Evolutionary conservation across 2,113 vertebrate genomes (phyloP).

Genomic region (Pluvialis apricaria): DNA sequence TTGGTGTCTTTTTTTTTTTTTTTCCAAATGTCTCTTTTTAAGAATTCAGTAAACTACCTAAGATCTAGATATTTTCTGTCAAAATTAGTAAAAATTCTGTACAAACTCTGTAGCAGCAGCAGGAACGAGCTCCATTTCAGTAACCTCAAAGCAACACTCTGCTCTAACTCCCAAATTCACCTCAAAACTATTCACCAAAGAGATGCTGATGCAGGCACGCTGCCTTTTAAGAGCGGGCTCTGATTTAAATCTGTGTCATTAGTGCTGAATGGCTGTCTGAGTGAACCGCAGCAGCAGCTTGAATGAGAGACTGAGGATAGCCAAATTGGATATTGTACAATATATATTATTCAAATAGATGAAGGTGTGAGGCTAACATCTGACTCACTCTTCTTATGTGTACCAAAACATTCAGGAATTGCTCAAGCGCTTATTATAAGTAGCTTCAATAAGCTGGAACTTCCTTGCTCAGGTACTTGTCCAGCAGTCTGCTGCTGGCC

Average conservation of each 20-base stretch:
- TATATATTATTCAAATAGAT: not conserved
- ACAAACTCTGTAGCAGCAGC: not conserved
- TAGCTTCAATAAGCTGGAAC: not conserved
- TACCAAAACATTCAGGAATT: not conserved
- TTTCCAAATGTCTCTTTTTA: not conserved
- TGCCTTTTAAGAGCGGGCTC: not conserved
- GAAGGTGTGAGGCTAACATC: not conserved
- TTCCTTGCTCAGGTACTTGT: not conserved
- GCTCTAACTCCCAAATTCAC: not conserved
- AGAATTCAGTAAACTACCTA: not conserved
- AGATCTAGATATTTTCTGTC: not conserved
- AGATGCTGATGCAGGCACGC: rapidly evolving
- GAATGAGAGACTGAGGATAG: not conserved
- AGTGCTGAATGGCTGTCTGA: not conserved
- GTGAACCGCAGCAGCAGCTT: not conserved
- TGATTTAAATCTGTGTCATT: not conserved
- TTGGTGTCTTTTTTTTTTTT: rapidly evolving
- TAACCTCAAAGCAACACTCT: not conserved
- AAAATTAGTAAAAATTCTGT: not conserved
- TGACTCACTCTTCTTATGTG: not conserved
- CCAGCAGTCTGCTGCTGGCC: not conserved
- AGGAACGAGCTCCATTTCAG: not conserved
- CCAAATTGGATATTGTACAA: not conserved
- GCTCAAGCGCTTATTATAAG: not conserved
- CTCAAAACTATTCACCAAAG: not conserved